Base-by-base conservation (phyloP, 2,113 vertebrate species). In the Pyrgilauda ruficollis region DNA sequence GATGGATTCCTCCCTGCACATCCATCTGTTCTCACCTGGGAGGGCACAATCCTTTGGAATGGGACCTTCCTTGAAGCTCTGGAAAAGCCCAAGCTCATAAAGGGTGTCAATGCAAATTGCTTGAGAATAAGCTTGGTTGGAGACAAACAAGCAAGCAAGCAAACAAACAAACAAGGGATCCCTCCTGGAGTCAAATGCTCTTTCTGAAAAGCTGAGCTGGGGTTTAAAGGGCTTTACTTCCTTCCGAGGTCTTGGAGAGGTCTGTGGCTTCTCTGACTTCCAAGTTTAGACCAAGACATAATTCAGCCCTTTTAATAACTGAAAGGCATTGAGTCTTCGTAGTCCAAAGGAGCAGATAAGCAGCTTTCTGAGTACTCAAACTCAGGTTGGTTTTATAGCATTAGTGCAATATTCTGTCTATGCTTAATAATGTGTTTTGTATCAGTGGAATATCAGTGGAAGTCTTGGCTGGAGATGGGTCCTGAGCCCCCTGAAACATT, bases 291-390 rank as follows among this genome's bases (percentile, higher is more conserved):
- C 43, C 0, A 5, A 93, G 75, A 91, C 67, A 90, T 78, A 81
- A 94, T 95, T 95, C 82, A 91, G 18, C 72, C 75, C 87, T 89
- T 96, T 95, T 63, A 96, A 94, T 96, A 93, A 96, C 41, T 93
- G 84, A 93, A 93, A 93, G 55, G 63, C 84, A 87, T 84, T 96
- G 88, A 90, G 79, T 91, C 69, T 77, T 94, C 88, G 96, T 94
- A 94, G 90, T 78, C 79, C 77, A 73, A 90, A 89, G 72, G 87
- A 95, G 77, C 63, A 95, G 93, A 95, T 91, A 96, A 97, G 79
- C 92, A 88, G 96, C 91, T 96, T 96, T 97, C 90, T 75, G 53
- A 74, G 91, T 73, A 90, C 89, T 87, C 66, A 84, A 91, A 96
- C 76, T 88, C 81, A 74, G 89, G 58, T 69, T 67, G 89, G 64